Base-by-base conservation (phyloP, 1,140 invertebrate species). In the Drosophila fuyamai region DNA sequence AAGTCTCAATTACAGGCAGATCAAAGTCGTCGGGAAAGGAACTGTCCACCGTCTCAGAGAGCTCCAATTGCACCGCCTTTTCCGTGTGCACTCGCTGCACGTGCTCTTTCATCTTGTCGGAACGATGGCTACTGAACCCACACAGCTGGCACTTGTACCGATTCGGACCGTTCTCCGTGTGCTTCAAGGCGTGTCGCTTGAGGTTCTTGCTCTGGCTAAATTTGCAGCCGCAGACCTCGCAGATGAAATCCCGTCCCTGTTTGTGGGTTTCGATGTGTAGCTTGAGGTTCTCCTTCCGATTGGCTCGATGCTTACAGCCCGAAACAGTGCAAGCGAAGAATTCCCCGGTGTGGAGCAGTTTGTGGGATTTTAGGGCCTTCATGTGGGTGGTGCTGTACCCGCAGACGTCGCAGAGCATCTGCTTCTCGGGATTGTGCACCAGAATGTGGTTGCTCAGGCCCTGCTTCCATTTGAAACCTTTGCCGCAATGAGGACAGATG, bases 381-480 rank as follows among this genome's bases (percentile, higher is more conserved):
- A 94, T 94, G 62, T 95, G 94, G 1, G 94, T 94, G 4, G 94
- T 95, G 36, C 94, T 93, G 46, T 93, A 94, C 9, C 94, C 94
- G 90, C 95, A 95, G 23, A 95, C 92, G 79, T 95, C 94, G 91
- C 95, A 95, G 13, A 94, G 84, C 84, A 94, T 94, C 46, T 94
- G 94, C 72, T 95, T 95, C 18, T 93, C 93, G 6, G 92, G 90
- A 61, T 93, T 94, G 70, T 95, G 95, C 0, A 93, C 93, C 3
- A 94, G 81, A 76, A 94, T 92, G 79, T 95, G 95, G 51, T 93
- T 94, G 71, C 94, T 94, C 1, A 95, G 89, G 0, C 94, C 94
- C 83, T 95, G 94, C 43, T 95, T 95, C 94, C 94, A 95, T 68
- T 95, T 95, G 81, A 95, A 95, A 14, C 93, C 94, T 77, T 94